Percentiles rank a stretch among this genome's conserved stretches.
Evolutionary conservation across 2,888 invertebrate species (phyloP).

Genomic region (Reticulitermes lucifugus): DNA sequence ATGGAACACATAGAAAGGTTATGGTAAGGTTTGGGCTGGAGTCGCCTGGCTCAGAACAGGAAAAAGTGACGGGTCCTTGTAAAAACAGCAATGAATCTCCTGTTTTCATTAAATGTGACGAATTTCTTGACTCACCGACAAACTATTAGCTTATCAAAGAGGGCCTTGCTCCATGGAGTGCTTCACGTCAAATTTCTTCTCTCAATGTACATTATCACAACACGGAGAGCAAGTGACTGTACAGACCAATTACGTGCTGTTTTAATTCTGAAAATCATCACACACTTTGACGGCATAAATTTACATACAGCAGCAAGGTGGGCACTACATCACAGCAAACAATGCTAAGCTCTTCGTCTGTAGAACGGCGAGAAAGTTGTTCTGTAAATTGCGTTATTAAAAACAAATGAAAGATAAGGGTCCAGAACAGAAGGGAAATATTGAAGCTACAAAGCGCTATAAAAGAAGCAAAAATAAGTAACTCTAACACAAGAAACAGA

Average conservation of each 20-base stretch:
- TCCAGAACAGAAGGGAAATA: neutral
- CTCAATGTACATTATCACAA: neutral
- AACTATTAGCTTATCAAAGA: no score
- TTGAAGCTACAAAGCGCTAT: constrained; percentile 26
- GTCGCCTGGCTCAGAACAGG: no score
- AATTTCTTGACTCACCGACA: no score
- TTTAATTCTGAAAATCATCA: constrained; percentile 35
- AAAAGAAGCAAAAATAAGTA: constrained; percentile 33
- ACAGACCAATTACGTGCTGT: neutral
- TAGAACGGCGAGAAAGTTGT: constrained; percentile 14
- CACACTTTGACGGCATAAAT: constrained; percentile 33
- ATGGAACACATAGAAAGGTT: no score
- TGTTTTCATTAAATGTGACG: neutral
- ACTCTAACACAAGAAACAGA: constrained; percentile 9
- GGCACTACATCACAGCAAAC: neutral
- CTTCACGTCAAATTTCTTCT: neutral
- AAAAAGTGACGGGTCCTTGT: no score
- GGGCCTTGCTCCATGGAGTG: no score
- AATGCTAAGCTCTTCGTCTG: neutral
- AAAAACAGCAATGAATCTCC: neutral
- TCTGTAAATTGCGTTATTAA: constrained; percentile 41
- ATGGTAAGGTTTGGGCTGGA: no score
- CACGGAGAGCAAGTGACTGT: neutral
- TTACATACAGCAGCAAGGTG: constrained; percentile 17
- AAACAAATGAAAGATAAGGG: constrained; percentile 35